Base-by-base conservation (phyloP, 2,888 invertebrate genomes). In the Ferrisia virgata region DNA sequence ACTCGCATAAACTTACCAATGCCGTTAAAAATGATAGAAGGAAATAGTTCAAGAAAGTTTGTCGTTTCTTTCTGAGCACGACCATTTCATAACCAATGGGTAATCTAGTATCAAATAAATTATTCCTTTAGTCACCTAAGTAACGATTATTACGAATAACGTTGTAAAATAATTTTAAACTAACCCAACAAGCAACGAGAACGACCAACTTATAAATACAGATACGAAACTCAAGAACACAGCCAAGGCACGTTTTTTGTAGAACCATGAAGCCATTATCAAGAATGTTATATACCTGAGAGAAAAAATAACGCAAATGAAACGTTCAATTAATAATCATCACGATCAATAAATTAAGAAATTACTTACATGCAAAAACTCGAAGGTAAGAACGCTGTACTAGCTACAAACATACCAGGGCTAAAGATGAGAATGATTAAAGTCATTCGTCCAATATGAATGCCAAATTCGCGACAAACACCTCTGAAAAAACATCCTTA, bases 301-400 rank as follows among this genome's bases (percentile, higher is more conserved):
- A 64, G 15, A 36, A 76, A 33, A n/a, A 72, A 15, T 2, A 15
- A 1, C 5, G 72, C 1, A n/a, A n/a, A n/a, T n/a, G n/a, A n/a
- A n/a, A 25, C 15, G 11, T 8, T 9, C 11, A 22, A 25, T n/a
- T n/a, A n/a, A n/a, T n/a, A n/a, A n/a, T n/a, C n/a, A n/a, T n/a
- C n/a, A n/a, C n/a, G n/a, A n/a, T 64, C 15, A 1, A 4, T 18
- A 11, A 31, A 28, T 5, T 15, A 76, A 76, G n/a, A 18, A 33
- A 36, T 36, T 9, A 76, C 88, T 87, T 87, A 90, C 93, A 95
- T 94, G 85, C 97, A 95, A 91, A 98, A 99, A n/a, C 96, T 94
- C 3, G 97, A 96, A 0, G 99, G 99, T 85, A 99, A 89, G 90
- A 96, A 94, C 0, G 98, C 96, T 0, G 96, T 92, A 86, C 93